Percentiles rank a stretch among this genome's conserved stretches.
Conservation (phyloP, 1,140 invertebrate genomes). For the Zaprionus gabonicus region DNA sequence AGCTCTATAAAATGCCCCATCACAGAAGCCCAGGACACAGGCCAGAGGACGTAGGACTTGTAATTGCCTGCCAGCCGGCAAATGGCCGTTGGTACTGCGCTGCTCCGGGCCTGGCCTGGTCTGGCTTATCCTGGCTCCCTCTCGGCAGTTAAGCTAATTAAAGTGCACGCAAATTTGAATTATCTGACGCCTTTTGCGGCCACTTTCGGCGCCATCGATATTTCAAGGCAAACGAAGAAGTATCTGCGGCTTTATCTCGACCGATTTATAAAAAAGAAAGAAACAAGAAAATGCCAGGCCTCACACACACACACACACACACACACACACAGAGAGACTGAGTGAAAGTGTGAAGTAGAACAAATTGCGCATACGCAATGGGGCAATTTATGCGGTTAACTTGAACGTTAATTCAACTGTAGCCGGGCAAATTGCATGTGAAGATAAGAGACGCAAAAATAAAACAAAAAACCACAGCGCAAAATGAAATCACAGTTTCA, state of each 20-base stretch:
- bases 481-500: constrained; percentile 13
- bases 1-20: constrained; percentile 28
- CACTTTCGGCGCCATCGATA: constrained; percentile 49
- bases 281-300: constrained; percentile 24
- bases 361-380: constrained; percentile 62
- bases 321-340: neutral
- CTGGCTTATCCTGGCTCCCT: neutral
- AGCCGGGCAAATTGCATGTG: constrained; percentile 37
- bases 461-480: neutral
- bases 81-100: constrained; percentile 55
- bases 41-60: neutral
- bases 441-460: constrained; percentile 2
- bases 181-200: constrained; percentile 54
- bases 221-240: constrained; percentile 50
- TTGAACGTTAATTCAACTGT: constrained; percentile 37
- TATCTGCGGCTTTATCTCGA: constrained; percentile 37
- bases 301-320: neutral
- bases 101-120: constrained; percentile 13
- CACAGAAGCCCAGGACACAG: neutral
- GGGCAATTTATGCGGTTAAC: constrained; percentile 51
- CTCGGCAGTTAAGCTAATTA: constrained; percentile 68
- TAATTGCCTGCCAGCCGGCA: constrained; percentile 61
- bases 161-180: constrained; percentile 78
- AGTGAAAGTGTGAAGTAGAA: constrained; percentile 34
- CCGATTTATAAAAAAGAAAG: constrained; percentile 36